These are phyloP conservation scores for Rissa tridactyla DNA, from an alignment of 2,113 vertebrate species.

Conservation along the genomic window DNA sequence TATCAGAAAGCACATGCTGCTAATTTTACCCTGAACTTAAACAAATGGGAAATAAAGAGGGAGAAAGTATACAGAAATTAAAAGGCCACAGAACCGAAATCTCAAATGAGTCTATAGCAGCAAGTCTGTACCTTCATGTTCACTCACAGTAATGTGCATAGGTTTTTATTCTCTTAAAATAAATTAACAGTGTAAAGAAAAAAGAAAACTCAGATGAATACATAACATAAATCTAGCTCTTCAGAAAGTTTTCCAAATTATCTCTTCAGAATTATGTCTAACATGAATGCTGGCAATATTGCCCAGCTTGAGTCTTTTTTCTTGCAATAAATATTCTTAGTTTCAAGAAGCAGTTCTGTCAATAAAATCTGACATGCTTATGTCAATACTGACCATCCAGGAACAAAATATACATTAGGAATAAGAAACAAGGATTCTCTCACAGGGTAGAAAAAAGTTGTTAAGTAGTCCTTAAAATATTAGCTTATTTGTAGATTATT, in stretches of 20 bases:
- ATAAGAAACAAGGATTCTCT: neutral
- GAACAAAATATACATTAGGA: neutral
- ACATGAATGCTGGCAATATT: neutral
- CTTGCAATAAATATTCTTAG: neutral
- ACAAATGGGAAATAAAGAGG: constrained; percentile 66
- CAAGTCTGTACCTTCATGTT: constrained; percentile 66
- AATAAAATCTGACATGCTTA: neutral
- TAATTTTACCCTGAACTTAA: constrained; percentile 38
- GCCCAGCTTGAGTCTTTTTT: neutral
- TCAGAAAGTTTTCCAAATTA: neutral
- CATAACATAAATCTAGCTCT: neutral
- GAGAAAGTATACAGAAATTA: constrained; percentile 45
- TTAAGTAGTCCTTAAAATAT: neutral
- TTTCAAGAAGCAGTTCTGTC: neutral
- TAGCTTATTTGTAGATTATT: neutral
- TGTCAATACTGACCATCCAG: neutral
- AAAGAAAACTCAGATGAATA: neutral
- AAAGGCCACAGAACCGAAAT: constrained; percentile 51
- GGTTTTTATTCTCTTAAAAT: neutral
- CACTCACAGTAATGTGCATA: constrained; percentile 86
- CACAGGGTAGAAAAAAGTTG: neutral
- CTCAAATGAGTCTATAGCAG: constrained; percentile 66
- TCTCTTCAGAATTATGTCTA: neutral
- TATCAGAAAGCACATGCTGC: constrained; percentile 64
- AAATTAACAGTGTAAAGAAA: constrained; percentile 23